Conservation (phyloP, 2,888 invertebrate genomes). For the Phymatocera aterrima region DNA sequence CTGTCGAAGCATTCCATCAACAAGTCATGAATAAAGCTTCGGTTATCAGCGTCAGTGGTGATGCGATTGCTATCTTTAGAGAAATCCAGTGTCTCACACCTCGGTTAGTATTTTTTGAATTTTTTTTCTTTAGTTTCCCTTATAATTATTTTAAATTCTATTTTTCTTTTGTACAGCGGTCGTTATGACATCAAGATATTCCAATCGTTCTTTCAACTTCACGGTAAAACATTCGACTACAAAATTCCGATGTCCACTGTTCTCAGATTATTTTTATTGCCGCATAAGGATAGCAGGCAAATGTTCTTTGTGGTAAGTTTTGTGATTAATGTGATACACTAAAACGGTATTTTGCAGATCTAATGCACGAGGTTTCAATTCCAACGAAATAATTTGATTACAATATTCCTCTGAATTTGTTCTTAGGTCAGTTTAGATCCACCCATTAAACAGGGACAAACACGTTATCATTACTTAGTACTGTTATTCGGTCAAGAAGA, state of each 20-base stretch:
- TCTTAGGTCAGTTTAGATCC: constrained; percentile 91
- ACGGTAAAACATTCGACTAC: constrained; percentile 99
- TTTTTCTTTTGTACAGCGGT: constrained; percentile 86
- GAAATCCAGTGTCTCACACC: constrained; percentile 99
- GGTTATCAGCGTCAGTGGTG: constrained; percentile 97
- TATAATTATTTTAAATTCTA: constrained; percentile 47
- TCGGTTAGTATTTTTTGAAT: constrained; percentile 78
- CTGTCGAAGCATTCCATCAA: constrained; percentile 97
- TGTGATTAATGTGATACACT: neutral
- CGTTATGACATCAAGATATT: constrained; percentile 98
- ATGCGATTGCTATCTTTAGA: constrained; percentile 97
- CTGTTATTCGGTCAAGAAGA: constrained; percentile 96
- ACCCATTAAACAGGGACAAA: constrained; percentile 99
- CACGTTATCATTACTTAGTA: constrained; percentile 97
- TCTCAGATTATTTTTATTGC: constrained; percentile 93
- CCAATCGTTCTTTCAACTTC: constrained; percentile 92
- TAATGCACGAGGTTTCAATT: neutral
- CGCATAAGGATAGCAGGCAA: constrained; percentile 98
- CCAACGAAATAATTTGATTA: constrained; percentile 8
- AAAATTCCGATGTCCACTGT: constrained; percentile 99
- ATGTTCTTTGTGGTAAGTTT: constrained; percentile 95
- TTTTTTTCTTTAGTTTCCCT: constrained; percentile 36
- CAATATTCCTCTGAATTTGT: constrained; percentile 38
- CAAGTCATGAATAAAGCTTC: constrained; percentile 98
- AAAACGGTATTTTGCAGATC: neutral